phyloP scores from a whole-genome alignment of 2,888 invertebrate species.

The Myopa testacea region DNA sequence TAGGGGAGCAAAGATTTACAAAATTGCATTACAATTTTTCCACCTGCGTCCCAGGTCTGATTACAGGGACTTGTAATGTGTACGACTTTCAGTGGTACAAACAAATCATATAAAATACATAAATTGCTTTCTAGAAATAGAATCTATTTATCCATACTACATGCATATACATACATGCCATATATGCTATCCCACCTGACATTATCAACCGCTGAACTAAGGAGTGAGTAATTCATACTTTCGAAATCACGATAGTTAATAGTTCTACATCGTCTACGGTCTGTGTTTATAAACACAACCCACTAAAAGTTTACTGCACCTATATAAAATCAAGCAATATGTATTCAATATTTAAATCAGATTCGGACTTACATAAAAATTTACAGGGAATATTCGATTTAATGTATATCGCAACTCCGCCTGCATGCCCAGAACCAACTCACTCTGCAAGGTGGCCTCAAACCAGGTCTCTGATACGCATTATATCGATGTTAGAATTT shows the following conservation, averaged over 20 bases:
- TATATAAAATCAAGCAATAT: neutral
- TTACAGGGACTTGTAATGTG: neutral
- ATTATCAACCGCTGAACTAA: no score
- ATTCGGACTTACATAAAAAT: neutral
- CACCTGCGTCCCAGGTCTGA: neutral
- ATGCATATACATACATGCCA: neutral
- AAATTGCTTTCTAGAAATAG: no score
- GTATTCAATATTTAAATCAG: neutral
- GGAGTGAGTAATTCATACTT: no score
- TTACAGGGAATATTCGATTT: slow-evolving; percentile 19
- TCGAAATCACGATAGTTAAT: neutral
- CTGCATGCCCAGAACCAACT: slow-evolving; percentile 8
- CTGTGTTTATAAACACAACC: neutral
- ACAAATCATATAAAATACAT: no score
- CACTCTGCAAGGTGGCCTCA: slow-evolving; percentile 3
- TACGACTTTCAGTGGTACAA: no score
- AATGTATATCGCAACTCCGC: slow-evolving; percentile 21
- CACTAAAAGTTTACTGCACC: neutral
- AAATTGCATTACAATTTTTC: neutral
- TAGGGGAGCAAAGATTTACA: neutral
- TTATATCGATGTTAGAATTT: slow-evolving; percentile 6
- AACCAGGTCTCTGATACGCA: slow-evolving; percentile 39
- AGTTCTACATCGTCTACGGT: neutral
- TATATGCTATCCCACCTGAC: no score
- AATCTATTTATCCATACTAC: no score